Conservation (phyloP, 2,888 invertebrate species). For the Anorthoa munda region DNA sequence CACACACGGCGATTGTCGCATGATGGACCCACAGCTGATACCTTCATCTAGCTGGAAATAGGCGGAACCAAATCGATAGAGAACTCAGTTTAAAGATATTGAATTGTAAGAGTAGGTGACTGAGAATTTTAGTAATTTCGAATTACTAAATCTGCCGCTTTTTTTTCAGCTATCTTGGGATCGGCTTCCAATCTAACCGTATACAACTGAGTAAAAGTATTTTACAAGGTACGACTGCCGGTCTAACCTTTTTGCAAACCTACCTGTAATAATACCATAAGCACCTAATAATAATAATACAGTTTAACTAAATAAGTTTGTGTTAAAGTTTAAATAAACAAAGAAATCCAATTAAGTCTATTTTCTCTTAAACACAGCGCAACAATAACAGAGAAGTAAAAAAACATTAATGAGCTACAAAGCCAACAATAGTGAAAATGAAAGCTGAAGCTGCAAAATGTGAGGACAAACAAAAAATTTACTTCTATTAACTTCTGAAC, state of each 20-base stretch:
- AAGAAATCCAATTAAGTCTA: neutral
- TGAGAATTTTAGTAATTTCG: neutral
- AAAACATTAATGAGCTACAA: neutral
- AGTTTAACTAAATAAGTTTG: neutral
- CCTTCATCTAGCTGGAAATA: conserved; percentile 24
- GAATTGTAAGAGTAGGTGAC: neutral
- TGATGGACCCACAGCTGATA: conserved; percentile 23
- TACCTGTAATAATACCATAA: too few relatives aligned
- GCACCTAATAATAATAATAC: neutral
- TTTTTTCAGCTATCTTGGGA: too few relatives aligned
- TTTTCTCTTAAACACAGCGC: neutral
- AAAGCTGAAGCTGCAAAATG: neutral
- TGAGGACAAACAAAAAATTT: neutral
- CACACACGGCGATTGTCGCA: neutral
- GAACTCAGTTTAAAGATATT: neutral
- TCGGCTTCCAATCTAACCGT: too few relatives aligned
- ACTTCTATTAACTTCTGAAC: neutral
- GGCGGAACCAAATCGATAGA: neutral
- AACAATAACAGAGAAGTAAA: neutral
- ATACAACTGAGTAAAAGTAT: too few relatives aligned
- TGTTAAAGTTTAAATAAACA: neutral
- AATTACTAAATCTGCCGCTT: too few relatives aligned
- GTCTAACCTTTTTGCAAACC: too few relatives aligned
- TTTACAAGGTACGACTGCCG: too few relatives aligned
- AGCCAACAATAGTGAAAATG: neutral